Evolutionary conservation across 2,888 invertebrate species (phyloP).

Genomic region (Synanthedon myopaeformis): DNA sequence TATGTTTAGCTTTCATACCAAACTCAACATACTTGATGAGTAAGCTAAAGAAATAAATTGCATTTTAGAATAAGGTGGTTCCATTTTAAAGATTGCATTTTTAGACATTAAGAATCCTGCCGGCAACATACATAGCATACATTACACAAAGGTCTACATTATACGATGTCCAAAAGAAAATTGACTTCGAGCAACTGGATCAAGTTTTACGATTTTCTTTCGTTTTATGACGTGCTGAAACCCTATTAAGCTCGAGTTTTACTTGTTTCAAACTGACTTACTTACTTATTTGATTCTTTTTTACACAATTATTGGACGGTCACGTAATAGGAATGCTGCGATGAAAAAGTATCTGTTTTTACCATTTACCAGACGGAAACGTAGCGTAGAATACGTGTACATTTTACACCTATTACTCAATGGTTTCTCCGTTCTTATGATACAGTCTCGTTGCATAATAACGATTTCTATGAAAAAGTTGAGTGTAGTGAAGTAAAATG

Average conservation of each 20-base stretch:
- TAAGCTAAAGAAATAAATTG: too few relatives aligned
- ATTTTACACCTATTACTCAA: slow-evolving; percentile 10
- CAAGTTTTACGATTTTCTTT: slow-evolving; percentile 17
- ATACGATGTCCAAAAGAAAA: slow-evolving; percentile 10
- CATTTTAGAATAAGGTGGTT: too few relatives aligned
- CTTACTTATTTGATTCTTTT: slow-evolving; percentile 6
- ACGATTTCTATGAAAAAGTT: not conserved
- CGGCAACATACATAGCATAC: too few relatives aligned
- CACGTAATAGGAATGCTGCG: slow-evolving; percentile 9
- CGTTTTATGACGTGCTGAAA: slow-evolving; percentile 21
- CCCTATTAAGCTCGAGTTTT: slow-evolving; percentile 14
- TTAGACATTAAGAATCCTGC: too few relatives aligned
- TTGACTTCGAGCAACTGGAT: slow-evolving; percentile 17
- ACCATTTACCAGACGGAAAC: slow-evolving; percentile 6
- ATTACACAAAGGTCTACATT: too few relatives aligned
- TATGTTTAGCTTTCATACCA: too few relatives aligned
- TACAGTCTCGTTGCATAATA: slow-evolving; percentile 8
- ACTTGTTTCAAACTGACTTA: slow-evolving; percentile 11
- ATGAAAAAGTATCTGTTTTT: slow-evolving; percentile 7
- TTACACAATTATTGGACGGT: slow-evolving; percentile 4
- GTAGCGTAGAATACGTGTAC: slow-evolving; percentile 8
- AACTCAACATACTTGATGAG: too few relatives aligned
- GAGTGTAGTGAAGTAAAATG: not conserved
- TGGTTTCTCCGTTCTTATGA: slow-evolving; percentile 5
- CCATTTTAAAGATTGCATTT: too few relatives aligned